Evolutionary conservation across 2,113 vertebrate species (phyloP).

Genomic region (Murina feae): DNA sequence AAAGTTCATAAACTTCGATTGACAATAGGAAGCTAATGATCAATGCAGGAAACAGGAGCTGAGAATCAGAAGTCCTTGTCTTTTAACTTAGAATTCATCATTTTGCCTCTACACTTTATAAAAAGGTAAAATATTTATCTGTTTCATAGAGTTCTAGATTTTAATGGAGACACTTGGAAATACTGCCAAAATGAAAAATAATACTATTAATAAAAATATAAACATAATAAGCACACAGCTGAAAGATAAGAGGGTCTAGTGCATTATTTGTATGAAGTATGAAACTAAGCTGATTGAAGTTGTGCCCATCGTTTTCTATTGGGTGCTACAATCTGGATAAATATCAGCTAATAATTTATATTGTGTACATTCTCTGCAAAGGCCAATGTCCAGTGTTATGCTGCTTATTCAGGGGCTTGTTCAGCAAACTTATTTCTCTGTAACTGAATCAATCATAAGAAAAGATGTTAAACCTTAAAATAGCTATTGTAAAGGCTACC

Average conservation of each 20-base stretch:
- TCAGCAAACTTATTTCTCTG: neutral
- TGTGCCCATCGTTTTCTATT: neutral
- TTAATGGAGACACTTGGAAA: neutral
- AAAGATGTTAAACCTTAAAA: neutral
- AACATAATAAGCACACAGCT: neutral
- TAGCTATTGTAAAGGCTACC: neutral
- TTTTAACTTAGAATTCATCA: neutral
- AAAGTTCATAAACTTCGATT: neutral
- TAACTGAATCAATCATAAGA: neutral
- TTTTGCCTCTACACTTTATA: neutral
- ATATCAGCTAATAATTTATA: neutral
- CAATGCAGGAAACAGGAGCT: fast-evolving
- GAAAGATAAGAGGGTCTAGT: neutral
- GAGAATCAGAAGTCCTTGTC: neutral
- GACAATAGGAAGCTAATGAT: neutral
- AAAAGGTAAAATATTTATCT: neutral
- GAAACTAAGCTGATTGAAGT: neutral
- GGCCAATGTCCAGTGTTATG: neutral
- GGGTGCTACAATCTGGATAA: neutral
- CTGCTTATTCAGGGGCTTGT: neutral
- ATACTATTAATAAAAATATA: neutral
- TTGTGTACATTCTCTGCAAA: neutral
- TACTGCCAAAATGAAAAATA: neutral
- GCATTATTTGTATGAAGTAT: neutral
- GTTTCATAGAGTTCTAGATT: neutral